These are phyloP conservation scores for Pinctada fucata DNA, from an alignment of 2,888 invertebrate genomes.

Conservation along the genomic window DNA sequence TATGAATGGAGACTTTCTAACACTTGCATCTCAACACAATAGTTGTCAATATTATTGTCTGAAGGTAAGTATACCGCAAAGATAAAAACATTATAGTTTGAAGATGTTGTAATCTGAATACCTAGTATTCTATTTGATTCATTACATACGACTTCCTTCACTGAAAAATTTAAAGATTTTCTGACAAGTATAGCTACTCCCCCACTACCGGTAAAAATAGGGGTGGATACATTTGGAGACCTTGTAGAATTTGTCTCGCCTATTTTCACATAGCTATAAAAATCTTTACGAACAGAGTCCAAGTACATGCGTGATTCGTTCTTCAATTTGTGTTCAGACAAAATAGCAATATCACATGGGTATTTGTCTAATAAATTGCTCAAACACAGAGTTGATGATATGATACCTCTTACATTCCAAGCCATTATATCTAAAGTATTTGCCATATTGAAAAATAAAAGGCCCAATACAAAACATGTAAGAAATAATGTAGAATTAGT, in stretches of 20 bases:
- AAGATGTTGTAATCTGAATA: neutral
- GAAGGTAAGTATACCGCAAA: no score
- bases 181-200: constrained; percentile 6
- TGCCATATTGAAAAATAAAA: neutral
- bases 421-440: neutral
- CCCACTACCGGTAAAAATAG: constrained; percentile 6
- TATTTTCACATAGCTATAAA: neutral
- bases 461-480: neutral
- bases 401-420: constrained; percentile 13
- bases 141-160: neutral
- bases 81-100: neutral
- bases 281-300: neutral
- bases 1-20: neutral
- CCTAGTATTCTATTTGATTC: constrained; percentile 11
- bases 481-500: neutral
- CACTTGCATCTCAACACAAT: neutral
- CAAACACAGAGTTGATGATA: constrained; percentile 1
- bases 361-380: neutral
- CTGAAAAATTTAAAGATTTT: neutral
- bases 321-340: neutral
- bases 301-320: neutral
- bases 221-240: no score
- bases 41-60: neutral
- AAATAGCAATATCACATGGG: neutral
- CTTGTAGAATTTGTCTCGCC: neutral